Conservation (phyloP, 2,113 vertebrate genomes). For the Pseudorectes ferrugineus region DNA sequence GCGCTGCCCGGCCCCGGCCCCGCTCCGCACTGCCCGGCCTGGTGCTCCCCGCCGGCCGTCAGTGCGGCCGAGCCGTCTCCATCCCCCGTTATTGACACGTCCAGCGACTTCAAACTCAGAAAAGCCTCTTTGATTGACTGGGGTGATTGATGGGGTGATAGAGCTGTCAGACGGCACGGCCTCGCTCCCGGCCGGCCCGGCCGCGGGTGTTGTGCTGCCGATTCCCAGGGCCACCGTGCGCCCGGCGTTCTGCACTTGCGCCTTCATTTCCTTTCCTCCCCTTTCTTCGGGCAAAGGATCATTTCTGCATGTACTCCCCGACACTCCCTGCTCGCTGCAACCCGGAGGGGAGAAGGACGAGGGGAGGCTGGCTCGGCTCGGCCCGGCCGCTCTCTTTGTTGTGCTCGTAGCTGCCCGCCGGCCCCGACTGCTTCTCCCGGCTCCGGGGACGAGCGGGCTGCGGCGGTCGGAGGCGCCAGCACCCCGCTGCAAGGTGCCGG, state of each 20-base stretch:
- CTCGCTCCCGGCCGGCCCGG: background rate
- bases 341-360: background rate
- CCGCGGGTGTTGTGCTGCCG: slow-evolving; percentile 50
- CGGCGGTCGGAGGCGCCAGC: background rate
- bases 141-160: slow-evolving; percentile 80
- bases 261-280: background rate
- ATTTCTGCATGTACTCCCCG: background rate
- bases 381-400: slow-evolving; percentile 12
- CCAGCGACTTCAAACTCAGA: slow-evolving; percentile 70
- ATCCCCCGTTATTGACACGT: slow-evolving; percentile 71
- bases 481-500: slow-evolving; percentile 1
- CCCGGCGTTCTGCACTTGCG: background rate
- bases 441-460: background rate
- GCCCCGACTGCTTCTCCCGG: background rate
- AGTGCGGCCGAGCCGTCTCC: slow-evolving; percentile 46
- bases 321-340: background rate
- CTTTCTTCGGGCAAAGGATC: background rate
- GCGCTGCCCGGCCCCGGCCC: background rate
- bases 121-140: slow-evolving; percentile 83
- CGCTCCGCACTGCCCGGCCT: background rate
- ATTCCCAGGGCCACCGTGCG: background rate
- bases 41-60: background rate
- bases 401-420: background rate
- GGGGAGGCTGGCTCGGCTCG: background rate
- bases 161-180: slow-evolving; percentile 75